Base-by-base conservation (phyloP, 2,888 invertebrate species). In the Pimpla rufipes region DNA sequence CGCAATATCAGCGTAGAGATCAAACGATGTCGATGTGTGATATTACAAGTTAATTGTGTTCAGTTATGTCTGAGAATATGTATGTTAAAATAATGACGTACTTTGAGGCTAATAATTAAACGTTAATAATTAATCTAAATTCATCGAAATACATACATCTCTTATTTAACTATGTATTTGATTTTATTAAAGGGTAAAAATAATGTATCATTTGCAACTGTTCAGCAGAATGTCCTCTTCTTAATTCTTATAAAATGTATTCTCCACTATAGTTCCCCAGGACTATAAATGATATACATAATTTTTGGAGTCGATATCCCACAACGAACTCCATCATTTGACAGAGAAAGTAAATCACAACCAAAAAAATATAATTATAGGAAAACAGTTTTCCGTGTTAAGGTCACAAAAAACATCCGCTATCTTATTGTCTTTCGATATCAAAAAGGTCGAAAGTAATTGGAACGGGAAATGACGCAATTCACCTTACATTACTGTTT, bases 11-110 rank as follows among this genome's bases (percentile, higher is more conserved):
- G 71, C 79, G 62, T 37, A 50, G 76, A 83, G 76, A 83, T 83
- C 83, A 83, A 83, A 83, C 79, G 83, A 68, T 77, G 67, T 67
- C 79, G 70, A 73, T 13, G 29, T 57, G 57, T 55, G 79, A 79
- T 59, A 66, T 67, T 62, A 59, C 29, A 21, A 68, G 67, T 79
- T 76, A 79, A 79, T 79, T 73, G 67, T 76, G 47, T 71, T 83
- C 45, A 23, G 57, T 50, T 57, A 18, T 64, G 37, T 37, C 55
- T 37, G 50, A n/a, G 47, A 13, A 11, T 21, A 21, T 10, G 68
- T 64, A 79, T 70, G 76, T 79, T 47, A 37, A 55, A 82, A 64
- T 35, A 18, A 21, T 13, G 4, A 29, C 5, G 11, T 11, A n/a
- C 47, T 47, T 16, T 10, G n/a, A n/a, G 7, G 6, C 7, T 6